A percentile compares a stretch with the other conserved stretches of the same genome.
Conservation (phyloP, 2,888 invertebrate species). For the Eupithecia insigniata region DNA sequence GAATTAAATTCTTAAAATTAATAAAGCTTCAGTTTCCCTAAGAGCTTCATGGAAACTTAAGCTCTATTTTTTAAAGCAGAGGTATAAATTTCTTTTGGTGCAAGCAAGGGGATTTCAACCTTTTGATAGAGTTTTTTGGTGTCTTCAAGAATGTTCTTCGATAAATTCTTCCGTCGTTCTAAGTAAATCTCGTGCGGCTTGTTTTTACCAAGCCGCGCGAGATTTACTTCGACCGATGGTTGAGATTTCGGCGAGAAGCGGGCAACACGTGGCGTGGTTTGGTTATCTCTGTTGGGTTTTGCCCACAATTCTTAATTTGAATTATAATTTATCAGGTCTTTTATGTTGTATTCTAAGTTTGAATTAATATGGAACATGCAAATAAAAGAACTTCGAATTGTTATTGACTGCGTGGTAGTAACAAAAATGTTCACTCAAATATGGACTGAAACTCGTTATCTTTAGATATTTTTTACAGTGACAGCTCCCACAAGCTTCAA, state of each 20-base stretch:
- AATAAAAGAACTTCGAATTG: no score
- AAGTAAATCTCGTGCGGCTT: conserved; percentile 83
- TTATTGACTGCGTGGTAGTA: no score
- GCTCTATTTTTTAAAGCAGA: not conserved
- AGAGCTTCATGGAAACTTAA: not conserved
- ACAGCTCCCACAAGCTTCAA: no score
- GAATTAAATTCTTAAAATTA: not conserved
- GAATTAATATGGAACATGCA: no score
- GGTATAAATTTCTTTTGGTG: not conserved
- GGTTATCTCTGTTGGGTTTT: not conserved
- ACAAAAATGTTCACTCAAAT: no score
- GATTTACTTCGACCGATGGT: conserved; percentile 70
- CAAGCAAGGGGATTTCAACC: not conserved
- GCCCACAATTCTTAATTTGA: not conserved
- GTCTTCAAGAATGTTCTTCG: not conserved
- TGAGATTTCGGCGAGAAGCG: conserved; percentile 35
- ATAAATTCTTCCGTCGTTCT: conserved; percentile 49
- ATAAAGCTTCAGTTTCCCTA: not conserved
- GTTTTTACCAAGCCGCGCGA: conserved; percentile 63
- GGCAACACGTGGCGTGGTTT: conserved; percentile 12
- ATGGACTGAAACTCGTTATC: no score
- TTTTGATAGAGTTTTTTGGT: not conserved
- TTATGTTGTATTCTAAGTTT: not conserved
- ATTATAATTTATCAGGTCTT: not conserved
- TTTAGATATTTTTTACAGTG: no score